Conservation (phyloP, 2,113 vertebrate genomes). For the Falco punctatus region DNA sequence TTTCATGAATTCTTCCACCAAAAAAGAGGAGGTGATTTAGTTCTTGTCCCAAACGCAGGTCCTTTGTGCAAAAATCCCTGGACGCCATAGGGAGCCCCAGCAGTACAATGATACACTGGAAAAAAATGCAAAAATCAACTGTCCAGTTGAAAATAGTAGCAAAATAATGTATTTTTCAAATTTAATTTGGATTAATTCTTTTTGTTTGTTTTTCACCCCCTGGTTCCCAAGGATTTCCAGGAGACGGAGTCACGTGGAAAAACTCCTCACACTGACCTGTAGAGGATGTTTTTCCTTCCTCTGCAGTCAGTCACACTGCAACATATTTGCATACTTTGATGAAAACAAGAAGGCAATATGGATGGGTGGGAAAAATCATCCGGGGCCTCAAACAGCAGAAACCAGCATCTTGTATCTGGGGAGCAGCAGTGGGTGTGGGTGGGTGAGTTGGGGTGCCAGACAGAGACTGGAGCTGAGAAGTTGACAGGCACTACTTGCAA, state of each 20-base stretch:
- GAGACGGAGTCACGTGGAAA: background rate
- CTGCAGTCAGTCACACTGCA: background rate
- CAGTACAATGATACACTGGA: background rate
- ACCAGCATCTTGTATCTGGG: background rate
- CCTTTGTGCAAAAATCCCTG: background rate
- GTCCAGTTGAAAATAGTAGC: background rate
- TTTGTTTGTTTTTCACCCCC: background rate
- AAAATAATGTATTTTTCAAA: background rate
- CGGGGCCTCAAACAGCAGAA: background rate
- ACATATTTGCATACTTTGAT: background rate
- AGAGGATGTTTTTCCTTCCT: background rate
- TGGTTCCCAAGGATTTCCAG: background rate
- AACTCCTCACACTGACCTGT: background rate
- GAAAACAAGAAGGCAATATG: background rate
- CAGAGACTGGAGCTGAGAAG: background rate
- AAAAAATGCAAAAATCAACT: background rate
- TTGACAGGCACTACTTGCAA: background rate
- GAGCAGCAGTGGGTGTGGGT: too few relatives aligned
- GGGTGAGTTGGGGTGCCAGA: too few relatives aligned
- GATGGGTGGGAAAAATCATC: background rate
- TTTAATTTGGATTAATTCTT: background rate
- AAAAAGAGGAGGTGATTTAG: background rate
- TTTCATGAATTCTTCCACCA: background rate
- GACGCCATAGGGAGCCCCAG: background rate
- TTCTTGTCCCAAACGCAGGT: background rate